Evolutionary conservation across 2,888 invertebrate genomes (phyloP).

Genomic region (Adineta ricciae): DNA sequence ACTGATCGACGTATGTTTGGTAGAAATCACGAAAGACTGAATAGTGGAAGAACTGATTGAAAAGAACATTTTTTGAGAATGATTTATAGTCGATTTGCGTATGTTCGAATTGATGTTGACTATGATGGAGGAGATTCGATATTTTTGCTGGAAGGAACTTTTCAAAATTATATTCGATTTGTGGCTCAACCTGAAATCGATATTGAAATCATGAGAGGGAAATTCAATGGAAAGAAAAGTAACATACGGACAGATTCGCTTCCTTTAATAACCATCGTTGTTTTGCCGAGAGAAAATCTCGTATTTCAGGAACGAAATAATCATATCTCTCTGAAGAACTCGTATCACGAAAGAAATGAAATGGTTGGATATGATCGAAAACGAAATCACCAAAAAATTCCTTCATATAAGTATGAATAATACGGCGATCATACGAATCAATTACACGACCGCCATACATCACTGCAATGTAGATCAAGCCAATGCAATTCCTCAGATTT

Average conservation of each 20-base stretch:
- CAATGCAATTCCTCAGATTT: too few species aligned
- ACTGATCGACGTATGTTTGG: conserved; percentile 63
- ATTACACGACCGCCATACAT: conserved; percentile 90
- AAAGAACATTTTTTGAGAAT: background rate
- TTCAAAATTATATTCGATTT: conserved; percentile 7
- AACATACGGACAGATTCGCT: background rate
- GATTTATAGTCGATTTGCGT: background rate
- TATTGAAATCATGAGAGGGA: background rate
- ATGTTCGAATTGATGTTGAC: too few species aligned
- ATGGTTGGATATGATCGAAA: conserved; percentile 78
- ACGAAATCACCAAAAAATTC: conserved; percentile 88
- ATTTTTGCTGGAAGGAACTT: background rate
- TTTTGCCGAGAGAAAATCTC: conserved; percentile 54
- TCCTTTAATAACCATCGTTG: background rate
- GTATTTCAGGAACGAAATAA: conserved; percentile 66
- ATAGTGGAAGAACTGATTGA: background rate
- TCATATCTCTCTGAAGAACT: conserved; percentile 62
- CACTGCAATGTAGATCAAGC: too few species aligned
- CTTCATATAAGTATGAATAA: conserved; percentile 76
- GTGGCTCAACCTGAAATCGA: background rate
- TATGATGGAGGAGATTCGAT: background rate
- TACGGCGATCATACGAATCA: conserved; percentile 76
- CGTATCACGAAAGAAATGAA: conserved; percentile 62
- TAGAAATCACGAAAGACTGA: conserved; percentile 17
- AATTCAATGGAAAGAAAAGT: background rate